These are phyloP conservation scores for Sminthurinus signatus DNA, from an alignment of 1,140 invertebrate species.

Conservation along the genomic window DNA sequence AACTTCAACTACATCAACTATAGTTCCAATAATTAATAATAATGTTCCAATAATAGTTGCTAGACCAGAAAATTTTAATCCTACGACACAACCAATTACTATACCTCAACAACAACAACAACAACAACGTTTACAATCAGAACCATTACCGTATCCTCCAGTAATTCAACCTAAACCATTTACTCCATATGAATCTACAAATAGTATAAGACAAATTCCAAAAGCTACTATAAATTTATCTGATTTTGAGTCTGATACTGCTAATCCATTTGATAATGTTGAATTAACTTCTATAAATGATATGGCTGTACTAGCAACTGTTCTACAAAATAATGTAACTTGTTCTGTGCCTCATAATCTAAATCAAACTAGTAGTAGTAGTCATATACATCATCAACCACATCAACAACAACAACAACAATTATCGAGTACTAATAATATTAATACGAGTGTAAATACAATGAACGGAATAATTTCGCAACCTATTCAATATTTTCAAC, in stretches of 20 bases:
- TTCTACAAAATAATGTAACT: constrained; percentile 21
- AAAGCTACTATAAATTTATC: constrained; percentile 19
- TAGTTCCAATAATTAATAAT: too few relatives aligned
- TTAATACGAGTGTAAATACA: neutral
- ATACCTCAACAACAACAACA: too few relatives aligned
- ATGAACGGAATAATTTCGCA: neutral
- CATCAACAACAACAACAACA: neutral
- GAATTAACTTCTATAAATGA: constrained; percentile 34
- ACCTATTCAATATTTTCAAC: neutral
- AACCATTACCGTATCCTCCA: neutral
- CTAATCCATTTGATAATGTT: constrained; percentile 36
- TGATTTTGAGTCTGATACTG: constrained; percentile 31
- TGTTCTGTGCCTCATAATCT: constrained; percentile 8
- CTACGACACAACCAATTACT: neutral
- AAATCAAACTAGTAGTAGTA: constrained; percentile 4
- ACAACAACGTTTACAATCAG: neutral
- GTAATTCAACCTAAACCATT: neutral
- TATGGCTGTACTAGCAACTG: constrained; percentile 32
- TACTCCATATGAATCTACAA: neutral
- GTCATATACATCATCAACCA: too few relatives aligned
- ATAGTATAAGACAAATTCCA: neutral
- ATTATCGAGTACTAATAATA: neutral
- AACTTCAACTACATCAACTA: too few relatives aligned
- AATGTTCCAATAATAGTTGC: neutral
- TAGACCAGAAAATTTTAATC: neutral